Base-by-base conservation (phyloP, 1,140 invertebrate genomes). In the Ganaspis sp. region DNA sequence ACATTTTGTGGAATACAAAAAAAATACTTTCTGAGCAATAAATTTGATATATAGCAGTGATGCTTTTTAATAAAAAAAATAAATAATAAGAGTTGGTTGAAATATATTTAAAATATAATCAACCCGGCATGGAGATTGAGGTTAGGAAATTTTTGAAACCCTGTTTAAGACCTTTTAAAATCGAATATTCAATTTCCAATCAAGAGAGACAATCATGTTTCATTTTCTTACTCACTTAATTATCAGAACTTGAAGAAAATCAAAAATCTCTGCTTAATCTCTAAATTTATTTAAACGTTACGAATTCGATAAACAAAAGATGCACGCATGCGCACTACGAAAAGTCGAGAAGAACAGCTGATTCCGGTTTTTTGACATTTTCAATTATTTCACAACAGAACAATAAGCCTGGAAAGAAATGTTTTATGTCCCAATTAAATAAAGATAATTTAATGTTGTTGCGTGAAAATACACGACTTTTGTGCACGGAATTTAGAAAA, bases 321-420 rank as follows among this genome's bases (percentile, higher is more conserved):
- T 1, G 23, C 26, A 12, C 58, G 23, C 58, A 29, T n/a, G 23
- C 58, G 58, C 23, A 64, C 26, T 64, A 9, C 4, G 4, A 9
- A 15, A 12, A 29, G 9, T 9, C 58, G 12, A 6, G 58, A 4
- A 26, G 2, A 64, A 29, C 58, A 64, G 58, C 58, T 64, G 58
- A 34, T 64, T 34, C 58, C 23, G 17, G 53, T 58, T 58, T 58
- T 17, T 58, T 23, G n/a, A 49, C 45, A 49, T 58, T 58, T 58
- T 58, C 53, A 58, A 58, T 58, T 58, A 8, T 58, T 58, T 5
- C 12, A 4, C 11, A 15, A n/a, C 5, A 21, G 6, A 11, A n/a
- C 8, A 54, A 9, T 3, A 19, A 19, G 4, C 1, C 17, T 19
- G 17, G 5, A 23, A 9, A 11, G 9, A 58, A 9, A 58, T 23